Evolutionary conservation across 2,888 invertebrate genomes (phyloP).

Genomic region (Mesodorylaimus sp.): DNA sequence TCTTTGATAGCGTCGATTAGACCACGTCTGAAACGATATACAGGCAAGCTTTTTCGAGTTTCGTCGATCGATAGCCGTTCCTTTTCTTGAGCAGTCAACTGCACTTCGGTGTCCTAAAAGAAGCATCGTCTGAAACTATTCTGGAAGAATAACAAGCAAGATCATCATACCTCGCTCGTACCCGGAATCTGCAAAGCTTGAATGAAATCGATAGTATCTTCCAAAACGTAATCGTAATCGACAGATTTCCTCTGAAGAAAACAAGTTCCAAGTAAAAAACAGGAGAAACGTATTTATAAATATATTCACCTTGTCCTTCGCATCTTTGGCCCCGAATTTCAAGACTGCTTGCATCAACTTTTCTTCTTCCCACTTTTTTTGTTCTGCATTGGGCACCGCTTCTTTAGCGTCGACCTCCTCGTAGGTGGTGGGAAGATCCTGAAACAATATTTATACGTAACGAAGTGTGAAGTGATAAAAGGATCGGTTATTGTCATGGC

Average conservation of each 20-base stretch:
- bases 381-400: conserved; percentile 42
- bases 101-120: conserved; percentile 13
- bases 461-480: background rate
- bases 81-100: conserved; percentile 19
- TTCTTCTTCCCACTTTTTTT: conserved; percentile 88
- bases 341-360: conserved; percentile 79
- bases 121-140: background rate
- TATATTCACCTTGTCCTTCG: conserved; percentile 28
- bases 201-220: conserved; percentile 89
- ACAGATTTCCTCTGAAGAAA: no score
- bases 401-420: conserved; percentile 68
- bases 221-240: conserved; percentile 71
- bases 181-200: conserved; percentile 44
- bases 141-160: background rate
- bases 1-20: conserved; percentile 73
- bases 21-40: conserved; percentile 72
- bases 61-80: conserved; percentile 53
- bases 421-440: conserved; percentile 9
- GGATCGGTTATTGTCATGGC: background rate
- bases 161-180: conserved; percentile 21
- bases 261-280: no score
- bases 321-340: conserved; percentile 79
- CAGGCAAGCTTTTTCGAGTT: conserved; percentile 74
- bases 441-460: conserved; percentile 6
- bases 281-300: conserved; percentile 4